Percentiles rank a stretch among this genome's conserved stretches.
Conservation (phyloP, 2,113 vertebrate genomes). For the Sinocyclocheilus maitianheensis region DNA sequence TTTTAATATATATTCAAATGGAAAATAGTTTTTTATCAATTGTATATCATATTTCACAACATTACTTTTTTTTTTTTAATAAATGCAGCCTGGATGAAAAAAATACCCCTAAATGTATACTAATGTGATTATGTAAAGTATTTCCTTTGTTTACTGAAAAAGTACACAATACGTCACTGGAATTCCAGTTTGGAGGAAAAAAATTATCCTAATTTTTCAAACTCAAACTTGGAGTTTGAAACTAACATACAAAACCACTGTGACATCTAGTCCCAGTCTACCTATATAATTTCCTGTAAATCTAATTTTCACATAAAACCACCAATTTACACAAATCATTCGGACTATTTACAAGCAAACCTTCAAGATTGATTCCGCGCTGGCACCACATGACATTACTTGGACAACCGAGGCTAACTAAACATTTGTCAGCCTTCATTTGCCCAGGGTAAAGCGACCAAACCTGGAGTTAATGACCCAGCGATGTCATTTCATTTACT, state of each 20-base stretch:
- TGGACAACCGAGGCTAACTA: not conserved
- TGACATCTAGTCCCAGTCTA: not conserved
- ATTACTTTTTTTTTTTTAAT: too few relatives aligned
- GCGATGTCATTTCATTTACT: conserved; percentile 47
- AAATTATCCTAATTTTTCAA: not conserved
- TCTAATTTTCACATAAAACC: not conserved
- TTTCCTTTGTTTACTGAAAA: too few relatives aligned
- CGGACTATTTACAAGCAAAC: not conserved
- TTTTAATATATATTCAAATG: too few relatives aligned
- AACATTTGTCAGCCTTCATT: conserved; percentile 26
- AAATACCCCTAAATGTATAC: too few relatives aligned
- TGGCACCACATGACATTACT: not conserved
- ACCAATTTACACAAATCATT: not conserved
- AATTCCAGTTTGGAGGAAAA: not conserved
- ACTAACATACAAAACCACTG: not conserved
- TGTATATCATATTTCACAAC: too few relatives aligned
- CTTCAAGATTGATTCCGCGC: not conserved
- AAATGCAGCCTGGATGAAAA: too few relatives aligned
- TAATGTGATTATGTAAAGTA: too few relatives aligned
- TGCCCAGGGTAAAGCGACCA: conserved; percentile 11
- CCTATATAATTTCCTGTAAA: not conserved
- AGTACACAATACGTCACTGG: not conserved
- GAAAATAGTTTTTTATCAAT: too few relatives aligned
- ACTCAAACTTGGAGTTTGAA: not conserved
- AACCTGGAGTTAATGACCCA: conserved; percentile 41